Conservation (phyloP, 2,888 invertebrate genomes). For the Tetragnatha montana region DNA sequence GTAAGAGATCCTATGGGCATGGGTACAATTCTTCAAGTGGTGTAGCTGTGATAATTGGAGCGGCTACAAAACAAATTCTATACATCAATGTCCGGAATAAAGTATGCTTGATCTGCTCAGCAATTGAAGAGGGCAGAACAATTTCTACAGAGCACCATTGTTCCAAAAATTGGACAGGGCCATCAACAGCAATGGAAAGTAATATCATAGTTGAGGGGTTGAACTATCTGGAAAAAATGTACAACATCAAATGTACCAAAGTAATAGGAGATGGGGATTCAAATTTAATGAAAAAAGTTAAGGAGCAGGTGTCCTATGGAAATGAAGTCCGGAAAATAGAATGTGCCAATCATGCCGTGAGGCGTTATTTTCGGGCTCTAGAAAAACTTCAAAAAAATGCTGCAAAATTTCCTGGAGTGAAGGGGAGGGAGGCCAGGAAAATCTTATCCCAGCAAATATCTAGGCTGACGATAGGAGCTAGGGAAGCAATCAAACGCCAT, state of each 20-base stretch:
- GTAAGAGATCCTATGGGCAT: conserved; percentile 33
- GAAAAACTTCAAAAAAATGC: neutral
- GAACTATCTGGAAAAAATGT: neutral
- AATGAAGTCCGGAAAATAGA: conserved; percentile 16
- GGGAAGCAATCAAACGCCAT: too few relatives aligned
- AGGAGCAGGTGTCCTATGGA: conserved; percentile 11
- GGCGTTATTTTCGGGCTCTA: neutral
- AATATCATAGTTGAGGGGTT: conserved; percentile 11
- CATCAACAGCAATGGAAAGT: too few relatives aligned
- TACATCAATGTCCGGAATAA: conserved; percentile 14
- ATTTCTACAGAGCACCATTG: conserved; percentile 19
- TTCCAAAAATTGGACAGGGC: too few relatives aligned
- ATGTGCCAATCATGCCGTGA: conserved; percentile 11
- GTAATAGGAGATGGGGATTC: conserved; percentile 19
- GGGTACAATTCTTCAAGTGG: conserved; percentile 15
- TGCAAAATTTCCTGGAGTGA: neutral
- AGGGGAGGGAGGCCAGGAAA: too few relatives aligned
- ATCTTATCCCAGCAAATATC: too few relatives aligned
- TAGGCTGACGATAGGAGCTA: too few relatives aligned
- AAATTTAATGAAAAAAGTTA: neutral
- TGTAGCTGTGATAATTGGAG: neutral
- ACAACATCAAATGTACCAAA: neutral
- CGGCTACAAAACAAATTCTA: conserved; percentile 19
- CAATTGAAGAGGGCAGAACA: too few relatives aligned
- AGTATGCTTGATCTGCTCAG: conserved; percentile 4